Evolutionary conservation across 2,113 vertebrate genomes (phyloP), one percentile per base, ranked within the genome.

Genomic region (Etheostoma cragini): DNA sequence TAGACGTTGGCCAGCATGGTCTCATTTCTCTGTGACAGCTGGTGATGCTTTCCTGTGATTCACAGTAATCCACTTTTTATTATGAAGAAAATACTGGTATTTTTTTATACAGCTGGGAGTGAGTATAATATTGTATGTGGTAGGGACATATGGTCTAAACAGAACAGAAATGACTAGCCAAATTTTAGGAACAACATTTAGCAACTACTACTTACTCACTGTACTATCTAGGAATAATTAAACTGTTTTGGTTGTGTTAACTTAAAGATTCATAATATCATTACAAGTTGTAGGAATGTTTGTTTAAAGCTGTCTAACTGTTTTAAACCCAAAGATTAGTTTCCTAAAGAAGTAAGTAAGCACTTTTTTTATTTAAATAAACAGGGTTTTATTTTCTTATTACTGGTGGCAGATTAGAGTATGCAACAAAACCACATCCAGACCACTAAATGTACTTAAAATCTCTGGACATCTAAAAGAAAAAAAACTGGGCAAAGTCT

Each of bases 21-120:
- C 96, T 96, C 94, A 96, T 97, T 97, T 98, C 96, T 96, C 95
- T 92, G 96, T 96, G 97, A 97, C 98, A 99, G 97, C 97, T 99
- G 98, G 97, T 91, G 96, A 96, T 92, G 95, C 95, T 95, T 96
- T 94, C 96, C 94, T 95, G 93, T 96, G 97, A 99, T 97, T 97
- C 97, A 95, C 95, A 93, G 95, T 99, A 99, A 99, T 99, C 98
- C 98, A 98, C 94, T 97, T 98, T 99, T 99, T 98, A 99, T 99
- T 99, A 98, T 99, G 96, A 96, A 97, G 96, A 96, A 97, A 98
- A 95, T 96, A 96, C 94, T 94, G 95, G 93, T 82, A 95, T 96
- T 97, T 96, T 94, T 95, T 94, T 94, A 93, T 94, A 95, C 96
- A 91, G 93, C 95, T 92, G 96, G 96, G 96, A 96, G 96, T 94